These are phyloP conservation scores for Ophthalmolycus amberensis DNA, from an alignment of 2,113 vertebrate genomes.

Conservation along the genomic window DNA sequence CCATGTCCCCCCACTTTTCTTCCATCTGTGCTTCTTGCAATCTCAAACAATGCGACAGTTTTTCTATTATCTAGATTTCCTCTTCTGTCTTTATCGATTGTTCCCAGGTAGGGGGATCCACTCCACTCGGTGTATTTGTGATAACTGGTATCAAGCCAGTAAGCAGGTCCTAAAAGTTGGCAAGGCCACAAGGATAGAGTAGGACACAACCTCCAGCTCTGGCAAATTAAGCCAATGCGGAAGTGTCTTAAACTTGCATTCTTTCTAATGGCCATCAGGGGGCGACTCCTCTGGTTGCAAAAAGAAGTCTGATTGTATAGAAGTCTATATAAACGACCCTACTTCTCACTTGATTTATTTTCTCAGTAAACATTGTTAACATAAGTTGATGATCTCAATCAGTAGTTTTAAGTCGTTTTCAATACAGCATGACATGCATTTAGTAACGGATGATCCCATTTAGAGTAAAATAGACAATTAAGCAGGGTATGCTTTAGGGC, in stretches of 20 bases:
- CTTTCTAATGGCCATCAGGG: no score
- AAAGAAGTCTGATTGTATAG: no score
- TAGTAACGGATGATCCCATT: background rate
- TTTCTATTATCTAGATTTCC: background rate
- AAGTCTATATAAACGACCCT: no score
- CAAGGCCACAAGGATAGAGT: background rate
- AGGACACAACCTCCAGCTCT: no score
- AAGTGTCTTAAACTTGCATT: no score
- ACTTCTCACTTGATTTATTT: no score
- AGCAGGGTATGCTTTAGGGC: background rate
- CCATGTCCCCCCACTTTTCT: background rate
- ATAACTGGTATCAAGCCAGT: background rate
- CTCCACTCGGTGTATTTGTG: background rate
- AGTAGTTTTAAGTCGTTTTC: no score
- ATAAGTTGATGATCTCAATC: no score
- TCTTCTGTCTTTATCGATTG: background rate
- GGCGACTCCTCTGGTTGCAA: no score
- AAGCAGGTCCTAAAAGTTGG: constrained; percentile 19
- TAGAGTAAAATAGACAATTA: background rate
- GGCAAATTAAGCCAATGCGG: no score
- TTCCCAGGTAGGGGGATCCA: background rate
- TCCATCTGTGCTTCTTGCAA: background rate
- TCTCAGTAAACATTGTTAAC: no score
- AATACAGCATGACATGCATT: no score
- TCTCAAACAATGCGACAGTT: background rate